Evolutionary conservation across 2,113 vertebrate genomes (phyloP), one percentile per base, ranked within the genome.

Genomic region (Dipodomys ordii): DNA sequence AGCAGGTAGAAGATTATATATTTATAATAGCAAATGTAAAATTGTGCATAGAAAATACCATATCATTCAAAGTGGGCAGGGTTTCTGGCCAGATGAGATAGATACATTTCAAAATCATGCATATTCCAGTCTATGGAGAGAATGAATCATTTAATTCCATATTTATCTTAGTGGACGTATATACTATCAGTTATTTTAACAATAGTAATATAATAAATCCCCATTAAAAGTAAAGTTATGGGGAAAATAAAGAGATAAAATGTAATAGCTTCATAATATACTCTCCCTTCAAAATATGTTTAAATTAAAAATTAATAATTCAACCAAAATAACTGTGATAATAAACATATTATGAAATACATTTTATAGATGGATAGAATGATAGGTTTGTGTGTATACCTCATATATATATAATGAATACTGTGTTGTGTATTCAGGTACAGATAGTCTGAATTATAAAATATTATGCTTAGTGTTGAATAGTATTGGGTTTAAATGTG

Each of bases 11-110:
- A 82, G 12, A 86, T 6, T 39, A 23, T 7, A 65, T 65, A 84
- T 78, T 91, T 93, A 90, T 7, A 83, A 4, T 68, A 87, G 0
- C 62, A 83, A 73, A 25, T 90, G 9, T 64, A 93, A 94, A 97
- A 82, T 18, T 73, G 27, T 79, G 12, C 69, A 60, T 84, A 25
- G 28, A 65, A 74, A 87, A 53, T 13, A 84, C 77, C 39, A 22
- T 6, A 2, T 25, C 44, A 57, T 74, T 93, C 49, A 90, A 73
- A 6, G 6, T 64, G 18, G 32, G n/a, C 27, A 3, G 57, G 22
- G 28, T 18, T 62, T 84, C 57, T 67, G 25, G 76, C 65, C 30
- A 7, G 85, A n/a, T 53, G 10, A 27, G 19, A 74, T 7, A 86
- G 6, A 11, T 46, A 67, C 69, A 3, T 79, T 88, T 94, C 65